Conservation (phyloP, 2,797 vertebrate genomes). For the Lacerta bilineata region DNA sequence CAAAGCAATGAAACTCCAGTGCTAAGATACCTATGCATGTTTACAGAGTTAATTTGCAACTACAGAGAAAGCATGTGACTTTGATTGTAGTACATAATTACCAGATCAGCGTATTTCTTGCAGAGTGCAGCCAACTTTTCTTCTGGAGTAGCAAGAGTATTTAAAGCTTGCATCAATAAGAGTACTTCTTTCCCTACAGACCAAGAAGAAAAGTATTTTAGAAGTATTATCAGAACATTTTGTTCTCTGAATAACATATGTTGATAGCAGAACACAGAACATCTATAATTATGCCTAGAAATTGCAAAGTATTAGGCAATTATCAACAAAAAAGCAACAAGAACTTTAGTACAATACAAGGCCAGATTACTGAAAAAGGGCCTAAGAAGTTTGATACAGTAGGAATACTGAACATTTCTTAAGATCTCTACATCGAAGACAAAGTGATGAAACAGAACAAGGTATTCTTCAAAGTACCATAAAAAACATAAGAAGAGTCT, state of each 20-base stretch:
- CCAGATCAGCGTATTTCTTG: conserved; percentile 98
- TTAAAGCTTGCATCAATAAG: conserved; percentile 96
- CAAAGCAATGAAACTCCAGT: background rate
- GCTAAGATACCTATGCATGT: background rate
- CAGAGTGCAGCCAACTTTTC: conserved; percentile 98
- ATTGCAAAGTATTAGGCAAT: background rate
- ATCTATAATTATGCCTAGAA: conserved; percentile 21
- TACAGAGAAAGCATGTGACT: background rate
- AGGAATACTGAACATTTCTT: background rate
- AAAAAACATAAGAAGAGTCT: too few relatives aligned
- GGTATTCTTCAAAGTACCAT: background rate
- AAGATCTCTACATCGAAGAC: background rate
- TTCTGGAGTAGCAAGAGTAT: conserved; percentile 93
- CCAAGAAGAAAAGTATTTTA: conserved; percentile 63
- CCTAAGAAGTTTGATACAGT: background rate
- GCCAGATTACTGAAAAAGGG: background rate
- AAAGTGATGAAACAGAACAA: background rate
- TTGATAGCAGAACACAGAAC: background rate
- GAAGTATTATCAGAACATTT: conserved; percentile 28
- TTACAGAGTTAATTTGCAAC: background rate
- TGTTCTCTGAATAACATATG: background rate
- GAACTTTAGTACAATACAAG: background rate
- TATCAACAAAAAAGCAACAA: background rate
- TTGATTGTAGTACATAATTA: conserved; percentile 77
- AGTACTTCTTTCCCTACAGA: conserved; percentile 94